Base-by-base conservation (phyloP, 2,888 invertebrate genomes). In the Pterostichus madidus region DNA sequence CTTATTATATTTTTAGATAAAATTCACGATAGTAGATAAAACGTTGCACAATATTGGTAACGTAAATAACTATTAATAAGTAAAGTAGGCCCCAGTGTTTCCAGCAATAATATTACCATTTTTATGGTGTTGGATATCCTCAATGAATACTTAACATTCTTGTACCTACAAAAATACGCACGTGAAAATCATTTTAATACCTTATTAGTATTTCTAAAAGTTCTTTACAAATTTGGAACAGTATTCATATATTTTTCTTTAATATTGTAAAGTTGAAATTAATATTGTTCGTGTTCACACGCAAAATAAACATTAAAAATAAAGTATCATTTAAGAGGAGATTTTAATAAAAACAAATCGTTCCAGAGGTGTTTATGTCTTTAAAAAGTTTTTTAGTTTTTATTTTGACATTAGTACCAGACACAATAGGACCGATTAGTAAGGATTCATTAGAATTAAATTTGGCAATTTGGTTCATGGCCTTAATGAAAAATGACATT, bases 61-160 rank as follows among this genome's bases (percentile, higher is more conserved):
- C n/a, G n/a, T n/a, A n/a, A n/a, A n/a, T 7, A 53, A n/a, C n/a
- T 53, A 53, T 59, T 59, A 59, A 17, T 1, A 59, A 31, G 5
- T 10, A 24, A 64, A 64, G 64, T 64, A n/a, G 64, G 64, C 35
- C 64, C 5, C 10, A 10, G 13, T n/a, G 3, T 64, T 64, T 35
- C 64, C 32, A n/a, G 35, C n/a, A 64, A 39, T 64, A 64, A 64
- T 35, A 64, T 35, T 35, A 64, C 35, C 64, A 59, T 17, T 24
- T 59, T 24, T 24, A 11, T 24, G 17, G 59, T 59, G 31, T 11
- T 24, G 5, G 7, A 10, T 10, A 59, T 15, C 17, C 17, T 39
- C 8, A 39, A 31, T 59, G 24, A 59, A 59, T 59, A 59, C 59
- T 10, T 10, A 31, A 11, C 59, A 64, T 64, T 64, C 64, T 64